A percentile compares a stretch with the other conserved stretches of the same genome.
Conservation (phyloP, 2,888 invertebrate species). For the Serripes groenlandicus region DNA sequence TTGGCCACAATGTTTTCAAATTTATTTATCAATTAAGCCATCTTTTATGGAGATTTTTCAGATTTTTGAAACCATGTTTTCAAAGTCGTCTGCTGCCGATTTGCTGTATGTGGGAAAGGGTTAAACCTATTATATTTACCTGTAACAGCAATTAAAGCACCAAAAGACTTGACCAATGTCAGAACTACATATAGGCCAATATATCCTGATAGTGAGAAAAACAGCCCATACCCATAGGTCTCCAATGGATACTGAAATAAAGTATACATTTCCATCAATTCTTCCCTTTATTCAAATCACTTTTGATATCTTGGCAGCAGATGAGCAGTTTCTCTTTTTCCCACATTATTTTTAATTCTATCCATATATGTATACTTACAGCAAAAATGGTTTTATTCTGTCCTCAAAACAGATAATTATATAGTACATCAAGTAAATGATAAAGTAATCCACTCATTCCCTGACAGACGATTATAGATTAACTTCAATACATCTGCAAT, state of each 20-base stretch:
- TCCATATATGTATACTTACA: no score
- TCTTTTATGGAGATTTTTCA: no score
- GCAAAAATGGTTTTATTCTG: no score
- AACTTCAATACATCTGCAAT: no score
- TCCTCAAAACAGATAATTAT: no score
- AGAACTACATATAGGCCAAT: slow-evolving; percentile 97
- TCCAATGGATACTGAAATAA: slow-evolving; percentile 88
- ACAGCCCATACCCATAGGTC: slow-evolving; percentile 94
- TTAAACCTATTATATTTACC: slow-evolving; percentile 72
- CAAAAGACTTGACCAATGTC: slow-evolving; percentile 94
- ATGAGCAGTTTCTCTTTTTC: slow-evolving; percentile 7
- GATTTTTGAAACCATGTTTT: not conserved
- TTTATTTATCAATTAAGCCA: no score
- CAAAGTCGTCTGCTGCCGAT: not conserved
- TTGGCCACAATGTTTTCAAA: no score
- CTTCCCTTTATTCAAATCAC: no score
- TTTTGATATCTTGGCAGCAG: not conserved
- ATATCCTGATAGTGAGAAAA: slow-evolving; percentile 96
- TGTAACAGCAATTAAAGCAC: slow-evolving; percentile 97
- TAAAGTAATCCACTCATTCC: no score
- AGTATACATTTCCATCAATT: no score
- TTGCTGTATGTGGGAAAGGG: not conserved
- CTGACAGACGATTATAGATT: no score
- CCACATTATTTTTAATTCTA: slow-evolving; percentile 2
- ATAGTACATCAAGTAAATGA: no score